A percentile compares a stretch with the other conserved stretches of the same genome.
phyloP scores from a whole-genome alignment of 2,888 invertebrate species.

The Acrobasis consociella region DNA sequence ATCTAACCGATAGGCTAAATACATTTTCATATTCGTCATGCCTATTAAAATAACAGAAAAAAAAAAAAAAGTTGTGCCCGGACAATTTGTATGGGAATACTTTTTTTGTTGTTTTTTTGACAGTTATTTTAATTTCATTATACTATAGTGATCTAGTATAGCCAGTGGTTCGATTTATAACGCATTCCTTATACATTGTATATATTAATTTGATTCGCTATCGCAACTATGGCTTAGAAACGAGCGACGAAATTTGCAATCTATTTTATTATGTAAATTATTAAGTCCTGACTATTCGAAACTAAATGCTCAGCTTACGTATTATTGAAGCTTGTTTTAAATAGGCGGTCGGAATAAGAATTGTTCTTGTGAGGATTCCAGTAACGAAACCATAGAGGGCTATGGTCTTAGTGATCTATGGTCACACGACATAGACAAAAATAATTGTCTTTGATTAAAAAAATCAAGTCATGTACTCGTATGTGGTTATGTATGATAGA shows the following conservation, averaged over 20 bases:
- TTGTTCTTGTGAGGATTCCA: not conserved
- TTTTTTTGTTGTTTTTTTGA: no score
- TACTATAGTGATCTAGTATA: no score
- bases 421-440: not conserved
- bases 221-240: not conserved
- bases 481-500: slow-evolving; percentile 18
- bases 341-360: slow-evolving; percentile 3
- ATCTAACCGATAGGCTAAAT: no score
- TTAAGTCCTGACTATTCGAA: not conserved
- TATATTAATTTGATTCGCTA: not conserved
- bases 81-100: no score
- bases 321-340: slow-evolving; percentile 21
- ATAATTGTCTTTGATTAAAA: slow-evolving; percentile 8
- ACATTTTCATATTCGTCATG: no score
- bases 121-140: no score
- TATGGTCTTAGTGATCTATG: not conserved
- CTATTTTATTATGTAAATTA: not conserved
- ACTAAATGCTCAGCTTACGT: slow-evolving; percentile 25
- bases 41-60: no score
- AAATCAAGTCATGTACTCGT: slow-evolving; percentile 10
- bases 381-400: not conserved
- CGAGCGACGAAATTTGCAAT: slow-evolving; percentile 1
- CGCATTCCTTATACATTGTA: no score
- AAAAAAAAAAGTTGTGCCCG: no score
- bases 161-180: no score